Base-by-base conservation (phyloP, 2,797 vertebrate species). In the Limnodromus scolopaceus region DNA sequence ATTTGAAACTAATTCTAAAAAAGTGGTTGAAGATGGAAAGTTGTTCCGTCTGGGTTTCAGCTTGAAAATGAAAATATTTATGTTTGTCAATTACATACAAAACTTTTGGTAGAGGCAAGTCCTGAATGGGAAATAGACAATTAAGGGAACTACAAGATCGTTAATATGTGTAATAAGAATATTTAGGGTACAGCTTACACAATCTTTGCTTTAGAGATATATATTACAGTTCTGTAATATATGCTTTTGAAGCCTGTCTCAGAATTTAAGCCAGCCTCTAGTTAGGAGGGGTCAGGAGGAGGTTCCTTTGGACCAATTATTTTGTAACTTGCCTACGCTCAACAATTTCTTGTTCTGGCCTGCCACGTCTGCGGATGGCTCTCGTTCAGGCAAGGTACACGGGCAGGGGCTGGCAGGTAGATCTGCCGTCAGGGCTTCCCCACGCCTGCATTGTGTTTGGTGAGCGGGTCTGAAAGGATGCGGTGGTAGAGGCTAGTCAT, bases 181-280 rank as follows among this genome's bases (percentile, higher is more conserved):
- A 57, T 83, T 74, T 96, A 92, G 88, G 92, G 68, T 95, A 94
- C 93, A 94, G 92, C 91, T 93, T 96, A 79, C 87, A 91, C 66
- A 84, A 3, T 72, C 91, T 94, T 84, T 91, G 58, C 82, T 77
- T 85, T 65, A 84, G 46, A 24, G 27, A 24, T 12, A 15, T 61
- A 60, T 94, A 65, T 94, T 95, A 90, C 87, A 68, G 68, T 83
- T 84, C 22, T 77, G 95, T 95, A 96, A 94, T 93, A 89, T 14
- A 70, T 77, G 90, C 81, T 91, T 87, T 92, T 24, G 68, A 75
- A 92, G 60, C 87, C 68, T 90, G 51, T 38, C 89, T 96, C 53
- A 54, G 86, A 92, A 83, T 5, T 39, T 46, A 89, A 77, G 92
- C 51, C 83, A 89, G 86, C 71, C 89, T 93, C 66, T 65, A 49